Base-by-base conservation (phyloP, 2,888 invertebrate species). In the Athetis lepigone region DNA sequence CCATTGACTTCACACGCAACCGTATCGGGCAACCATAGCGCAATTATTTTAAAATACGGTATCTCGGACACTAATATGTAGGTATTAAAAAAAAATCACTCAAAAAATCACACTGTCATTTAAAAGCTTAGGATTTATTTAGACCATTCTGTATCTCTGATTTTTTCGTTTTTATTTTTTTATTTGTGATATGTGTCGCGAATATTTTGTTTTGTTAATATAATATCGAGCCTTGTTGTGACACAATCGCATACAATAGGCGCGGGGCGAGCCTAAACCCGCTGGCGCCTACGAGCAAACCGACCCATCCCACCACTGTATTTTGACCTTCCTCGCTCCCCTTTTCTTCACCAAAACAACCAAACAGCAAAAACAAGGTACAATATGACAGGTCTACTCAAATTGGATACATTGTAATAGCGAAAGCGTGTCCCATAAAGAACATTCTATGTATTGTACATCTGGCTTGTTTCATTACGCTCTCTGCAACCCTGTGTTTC, bases 341-440 rank as follows among this genome's bases (percentile, higher is more conserved):
- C 82, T 85, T 68, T 62, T 70, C 75, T 78, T 81, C 71, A 73
- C 61, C 56, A 76, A 50, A 66, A 69, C 65, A 62, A 73, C 68
- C 66, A 80, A 85, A 83, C 79, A 77, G 67, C 70, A 75, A 70
- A 74, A 80, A 67, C 77, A 55, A 70, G 71, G 77, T 77, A 83
- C 72, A 73, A 78, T 79, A 79, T 82, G 83, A 88, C 79, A 84
- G 91, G 72, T 89, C 92, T 83, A 73, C 60, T 77, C 70, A 87
- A 83, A 87, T 81, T 91, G 91, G 91, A 75, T 86, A 75, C 75
- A 73, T 81, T 86, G 85, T 91, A 91, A 91, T 90, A 91, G 90
- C 89, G 80, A 90, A 91, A 91, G 89, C 90, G 88, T 91, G 92
- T 91, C 88, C 85, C 90, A 91, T 92, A 92, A 92, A 92, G 91